Evolutionary conservation across 30 jellyfish, hydroid and myxozoan genomes (phyloP).

Genomic region (Morbakka virulenta): DNA sequence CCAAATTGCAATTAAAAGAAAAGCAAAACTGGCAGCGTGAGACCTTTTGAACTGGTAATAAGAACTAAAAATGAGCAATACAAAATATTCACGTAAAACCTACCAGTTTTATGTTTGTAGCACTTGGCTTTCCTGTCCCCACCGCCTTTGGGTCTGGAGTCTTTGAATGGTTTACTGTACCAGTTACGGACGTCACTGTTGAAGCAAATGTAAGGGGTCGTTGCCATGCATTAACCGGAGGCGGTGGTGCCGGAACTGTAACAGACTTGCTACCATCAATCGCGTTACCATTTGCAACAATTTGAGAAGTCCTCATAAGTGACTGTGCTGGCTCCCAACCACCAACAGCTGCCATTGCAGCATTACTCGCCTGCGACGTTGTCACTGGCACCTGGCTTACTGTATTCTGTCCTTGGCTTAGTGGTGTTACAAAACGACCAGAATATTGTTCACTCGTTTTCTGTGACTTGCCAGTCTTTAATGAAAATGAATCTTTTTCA

Average conservation of each 20-base stretch:
- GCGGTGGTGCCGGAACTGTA: conserved; percentile 43
- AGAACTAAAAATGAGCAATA: too few species aligned
- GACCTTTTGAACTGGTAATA: too few species aligned
- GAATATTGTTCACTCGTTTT: conserved; percentile 20
- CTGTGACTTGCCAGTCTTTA: conserved; percentile 23
- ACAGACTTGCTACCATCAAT: conserved; percentile 43
- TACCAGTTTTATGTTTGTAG: conserved; percentile 74
- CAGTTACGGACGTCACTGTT: conserved; percentile 31
- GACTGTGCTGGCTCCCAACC: conserved; percentile 99
- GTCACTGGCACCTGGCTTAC: conserved; percentile 37
- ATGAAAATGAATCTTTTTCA: conserved; percentile 15
- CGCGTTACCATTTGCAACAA: conserved; percentile 29
- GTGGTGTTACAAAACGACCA: conserved; percentile 27
- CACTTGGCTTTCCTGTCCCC: conserved; percentile 93
- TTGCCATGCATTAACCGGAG: conserved; percentile 94
- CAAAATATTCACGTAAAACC: neutral
- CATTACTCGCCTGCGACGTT: conserved; percentile 74
- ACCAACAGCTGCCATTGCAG: conserved; percentile 98
- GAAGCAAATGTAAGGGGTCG: conserved; percentile 81
- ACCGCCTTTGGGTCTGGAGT: conserved; percentile 96
- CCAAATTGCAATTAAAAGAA: too few species aligned
- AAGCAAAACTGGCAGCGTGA: too few species aligned
- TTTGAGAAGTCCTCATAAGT: conserved; percentile 62
- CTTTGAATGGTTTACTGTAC: conserved; percentile 21
- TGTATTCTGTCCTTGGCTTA: conserved; percentile 27